These are phyloP conservation scores for Pammene fasciana DNA, from an alignment of 2,888 invertebrate species.

Conservation along the genomic window DNA sequence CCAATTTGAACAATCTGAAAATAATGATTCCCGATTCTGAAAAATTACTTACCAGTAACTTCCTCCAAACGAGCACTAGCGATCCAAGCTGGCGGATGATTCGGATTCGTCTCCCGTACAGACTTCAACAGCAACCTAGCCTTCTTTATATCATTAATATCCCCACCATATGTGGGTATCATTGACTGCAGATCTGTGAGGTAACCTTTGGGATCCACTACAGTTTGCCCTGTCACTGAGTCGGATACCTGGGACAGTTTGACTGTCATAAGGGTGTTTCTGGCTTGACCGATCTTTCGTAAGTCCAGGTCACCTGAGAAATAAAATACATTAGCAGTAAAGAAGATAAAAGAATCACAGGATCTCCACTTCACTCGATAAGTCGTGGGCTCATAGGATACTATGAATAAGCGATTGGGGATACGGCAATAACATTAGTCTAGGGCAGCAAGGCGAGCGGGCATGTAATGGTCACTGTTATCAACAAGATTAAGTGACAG, in stretches of 20 bases:
- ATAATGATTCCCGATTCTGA: too few species aligned
- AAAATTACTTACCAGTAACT: constrained; percentile 90
- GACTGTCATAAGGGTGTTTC: constrained; percentile 99
- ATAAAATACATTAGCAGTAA: background rate
- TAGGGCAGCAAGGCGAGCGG: too few species aligned
- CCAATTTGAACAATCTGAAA: too few species aligned
- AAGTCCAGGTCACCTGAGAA: constrained; percentile 93
- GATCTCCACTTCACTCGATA: too few species aligned
- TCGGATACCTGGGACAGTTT: constrained; percentile 98
- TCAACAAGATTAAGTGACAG: too few species aligned
- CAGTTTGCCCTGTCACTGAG: constrained; percentile 99
- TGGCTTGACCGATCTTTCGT: constrained; percentile 98
- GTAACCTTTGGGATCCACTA: constrained; percentile 99
- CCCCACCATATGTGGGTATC: constrained; percentile 99
- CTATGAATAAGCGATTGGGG: too few species aligned
- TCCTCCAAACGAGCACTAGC: constrained; percentile 99
- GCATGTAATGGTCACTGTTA: too few species aligned
- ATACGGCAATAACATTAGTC: too few species aligned
- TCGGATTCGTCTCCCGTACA: constrained; percentile 98
- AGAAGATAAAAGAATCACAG: too few species aligned
- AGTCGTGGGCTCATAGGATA: too few species aligned
- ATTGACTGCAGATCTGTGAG: constrained; percentile 99
- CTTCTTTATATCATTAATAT: constrained; percentile 99
- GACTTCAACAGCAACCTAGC: constrained; percentile 97
- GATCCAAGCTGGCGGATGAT: constrained; percentile 99